Base-by-base conservation (phyloP, 2,888 invertebrate genomes). In the Tigriopus californicus region DNA sequence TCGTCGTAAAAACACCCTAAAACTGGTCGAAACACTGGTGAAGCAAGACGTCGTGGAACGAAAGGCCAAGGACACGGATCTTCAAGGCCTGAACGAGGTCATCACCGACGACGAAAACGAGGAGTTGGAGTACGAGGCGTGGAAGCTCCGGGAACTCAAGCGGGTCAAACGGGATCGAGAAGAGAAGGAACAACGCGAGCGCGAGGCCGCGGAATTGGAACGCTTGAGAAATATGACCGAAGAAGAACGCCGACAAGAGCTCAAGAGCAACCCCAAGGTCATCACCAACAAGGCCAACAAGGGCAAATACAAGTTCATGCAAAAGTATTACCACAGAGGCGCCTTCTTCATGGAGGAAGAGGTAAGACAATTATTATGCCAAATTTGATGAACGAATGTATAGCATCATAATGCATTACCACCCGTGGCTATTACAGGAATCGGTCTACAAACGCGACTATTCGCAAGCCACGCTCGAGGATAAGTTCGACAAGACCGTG, bases 251-350 rank as follows among this genome's bases (percentile, higher is more conserved):
- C 77, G 91, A 15, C 80, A 85, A 60, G 95, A 95, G 68, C 74
- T 84, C 60, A 80, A 91, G 57, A 73, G 85, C 60, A 95, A 97
- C 75, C 97, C 97, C 0, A 94, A 92, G 72, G 69, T 79, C 13
- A 61, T 97, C 62, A 90, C 91, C 5, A 99, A 99, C 74, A 92
- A 95, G 71, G 83, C 89, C 0, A 79, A 82, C 58, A 95, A 95
- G 73, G 95, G 98, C 62, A 98, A 98, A 75, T 98, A 98, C 77
- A 97, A 97, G 73, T 99, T 97, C 74, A 75, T 99, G 65, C 98
- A 99, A 75, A 99, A 99, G 70, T 99, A 98, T 72, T 99, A 92
- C 71, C 98, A 99, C 77, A 83, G 98, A 68, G 98, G 98, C 72
- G 97, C 91, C 2, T 99, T 98, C 79, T 98, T 90, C 71, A 76